A percentile compares a stretch with the other conserved stretches of the same genome.
These are phyloP conservation scores for Ceratina japonica DNA, from an alignment of 1,140 invertebrate species.

Conservation along the genomic window DNA sequence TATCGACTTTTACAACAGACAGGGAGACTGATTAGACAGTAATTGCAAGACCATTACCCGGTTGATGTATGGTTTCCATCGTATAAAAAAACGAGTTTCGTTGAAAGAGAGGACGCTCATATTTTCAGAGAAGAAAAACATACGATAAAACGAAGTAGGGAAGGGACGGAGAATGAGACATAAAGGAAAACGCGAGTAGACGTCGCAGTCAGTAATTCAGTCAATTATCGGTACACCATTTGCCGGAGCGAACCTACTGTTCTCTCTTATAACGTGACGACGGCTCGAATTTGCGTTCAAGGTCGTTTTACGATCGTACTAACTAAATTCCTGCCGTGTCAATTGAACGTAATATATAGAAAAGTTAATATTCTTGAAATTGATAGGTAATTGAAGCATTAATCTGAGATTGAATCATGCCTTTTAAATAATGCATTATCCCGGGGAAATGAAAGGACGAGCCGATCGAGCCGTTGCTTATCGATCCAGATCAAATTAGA, in stretches of 20 bases:
- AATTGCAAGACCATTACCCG: slow-evolving; percentile 24
- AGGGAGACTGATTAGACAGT: background rate
- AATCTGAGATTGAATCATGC: too few relatives aligned
- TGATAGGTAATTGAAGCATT: too few relatives aligned
- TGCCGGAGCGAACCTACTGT: too few relatives aligned
- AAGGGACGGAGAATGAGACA: background rate
- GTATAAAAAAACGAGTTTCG: background rate
- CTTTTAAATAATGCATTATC: too few relatives aligned
- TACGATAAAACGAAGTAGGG: background rate
- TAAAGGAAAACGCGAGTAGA: background rate
- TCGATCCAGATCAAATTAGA: background rate
- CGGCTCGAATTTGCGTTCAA: too few relatives aligned
- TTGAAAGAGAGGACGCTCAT: background rate
- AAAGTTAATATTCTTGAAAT: too few relatives aligned
- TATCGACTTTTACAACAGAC: background rate
- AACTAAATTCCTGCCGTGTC: too few relatives aligned
- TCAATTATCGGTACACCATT: too few relatives aligned
- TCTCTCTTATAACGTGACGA: too few relatives aligned
- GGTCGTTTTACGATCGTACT: too few relatives aligned
- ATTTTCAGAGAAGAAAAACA: background rate
- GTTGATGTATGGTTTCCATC: background rate
- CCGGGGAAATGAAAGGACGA: background rate
- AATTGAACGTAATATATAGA: too few relatives aligned
- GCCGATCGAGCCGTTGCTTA: background rate
- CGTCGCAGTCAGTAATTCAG: background rate